Conservation (phyloP, 1,140 invertebrate genomes). For the Drosophila bifasciata region DNA sequence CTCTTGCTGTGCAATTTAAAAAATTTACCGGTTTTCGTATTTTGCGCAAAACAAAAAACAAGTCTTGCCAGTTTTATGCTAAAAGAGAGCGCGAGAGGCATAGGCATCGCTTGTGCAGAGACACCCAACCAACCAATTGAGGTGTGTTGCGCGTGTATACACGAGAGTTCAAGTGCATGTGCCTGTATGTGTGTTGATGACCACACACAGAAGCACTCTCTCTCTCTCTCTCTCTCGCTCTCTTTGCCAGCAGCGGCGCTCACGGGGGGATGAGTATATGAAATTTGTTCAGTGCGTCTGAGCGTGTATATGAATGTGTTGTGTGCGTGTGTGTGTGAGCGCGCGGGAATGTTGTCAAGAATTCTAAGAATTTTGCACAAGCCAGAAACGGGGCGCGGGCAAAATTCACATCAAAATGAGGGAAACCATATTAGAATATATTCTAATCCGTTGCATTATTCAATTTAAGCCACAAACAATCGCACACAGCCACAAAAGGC, state of each 20-base stretch:
- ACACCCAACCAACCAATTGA: slow-evolving; percentile 69
- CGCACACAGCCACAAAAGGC: slow-evolving; percentile 9
- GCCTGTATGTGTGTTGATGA: slow-evolving; percentile 25
- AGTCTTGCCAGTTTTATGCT: slow-evolving; percentile 72
- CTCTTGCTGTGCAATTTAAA: slow-evolving; percentile 41
- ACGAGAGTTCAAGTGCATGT: slow-evolving; percentile 61
- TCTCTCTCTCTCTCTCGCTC: slow-evolving; percentile 54
- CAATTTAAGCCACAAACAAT: slow-evolving; percentile 7
- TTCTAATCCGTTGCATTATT: slow-evolving; percentile 15
- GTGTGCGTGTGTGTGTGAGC: slow-evolving; percentile 38
- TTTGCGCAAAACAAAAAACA: slow-evolving; percentile 74
- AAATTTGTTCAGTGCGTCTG: slow-evolving; percentile 33
- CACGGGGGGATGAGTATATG: slow-evolving; percentile 41
- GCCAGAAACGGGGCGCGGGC: slow-evolving; percentile 37
- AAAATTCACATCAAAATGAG: slow-evolving; percentile 5
- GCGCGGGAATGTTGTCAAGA: slow-evolving; percentile 81
- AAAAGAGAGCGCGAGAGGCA: slow-evolving; percentile 29
- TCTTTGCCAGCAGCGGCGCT: slow-evolving; percentile 37
- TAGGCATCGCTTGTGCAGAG: slow-evolving; percentile 51
- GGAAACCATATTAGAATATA: slow-evolving; percentile 4
- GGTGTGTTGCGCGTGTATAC: slow-evolving; percentile 65
- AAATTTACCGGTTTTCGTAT: slow-evolving; percentile 76
- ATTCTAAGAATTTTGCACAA: slow-evolving; percentile 80
- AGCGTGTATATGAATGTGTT: slow-evolving; percentile 23
- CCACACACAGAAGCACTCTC: slow-evolving; percentile 7